Evolutionary conservation across 2,113 vertebrate genomes (phyloP).

Genomic region (Condylura cristata): DNA sequence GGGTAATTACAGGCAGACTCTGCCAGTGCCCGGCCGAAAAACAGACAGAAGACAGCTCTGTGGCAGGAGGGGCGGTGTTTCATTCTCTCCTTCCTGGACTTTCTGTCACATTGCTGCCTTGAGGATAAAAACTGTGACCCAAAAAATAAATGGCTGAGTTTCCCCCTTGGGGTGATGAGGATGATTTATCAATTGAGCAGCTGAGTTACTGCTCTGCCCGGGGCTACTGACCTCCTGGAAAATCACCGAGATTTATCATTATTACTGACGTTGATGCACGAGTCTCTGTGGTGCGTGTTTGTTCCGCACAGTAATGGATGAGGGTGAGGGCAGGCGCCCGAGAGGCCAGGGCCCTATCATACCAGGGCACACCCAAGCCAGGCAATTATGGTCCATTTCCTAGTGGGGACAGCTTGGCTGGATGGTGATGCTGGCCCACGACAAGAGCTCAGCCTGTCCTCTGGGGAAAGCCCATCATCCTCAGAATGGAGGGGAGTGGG

Average conservation of each 20-base stretch:
- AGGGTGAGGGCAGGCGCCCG: not conserved
- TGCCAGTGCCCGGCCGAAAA: rapidly evolving
- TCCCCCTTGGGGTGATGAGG: rapidly evolving
- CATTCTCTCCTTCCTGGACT: not conserved
- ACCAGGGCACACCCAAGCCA: rapidly evolving
- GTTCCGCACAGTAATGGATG: not conserved
- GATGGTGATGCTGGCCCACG: rapidly evolving
- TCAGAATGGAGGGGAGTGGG: not conserved
- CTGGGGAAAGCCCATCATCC: too few species aligned
- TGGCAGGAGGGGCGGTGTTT: rapidly evolving
- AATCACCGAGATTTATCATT: slow-evolving; percentile 54
- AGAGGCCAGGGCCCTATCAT: not conserved
- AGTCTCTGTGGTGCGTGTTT: rapidly evolving
- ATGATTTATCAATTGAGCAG: slow-evolving; percentile 36
- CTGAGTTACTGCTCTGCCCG: not conserved
- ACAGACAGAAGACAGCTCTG: not conserved
- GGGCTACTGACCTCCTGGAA: slow-evolving; percentile 49
- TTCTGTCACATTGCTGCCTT: not conserved
- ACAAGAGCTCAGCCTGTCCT: not conserved
- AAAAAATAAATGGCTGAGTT: not conserved
- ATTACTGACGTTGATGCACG: not conserved
- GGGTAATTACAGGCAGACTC: not conserved
- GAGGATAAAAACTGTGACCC: not conserved
- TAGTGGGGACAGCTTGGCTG: not conserved
- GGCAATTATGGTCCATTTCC: not conserved